phyloP scores from a whole-genome alignment of 2,797 vertebrate genomes.

The Tinamus major region DNA sequence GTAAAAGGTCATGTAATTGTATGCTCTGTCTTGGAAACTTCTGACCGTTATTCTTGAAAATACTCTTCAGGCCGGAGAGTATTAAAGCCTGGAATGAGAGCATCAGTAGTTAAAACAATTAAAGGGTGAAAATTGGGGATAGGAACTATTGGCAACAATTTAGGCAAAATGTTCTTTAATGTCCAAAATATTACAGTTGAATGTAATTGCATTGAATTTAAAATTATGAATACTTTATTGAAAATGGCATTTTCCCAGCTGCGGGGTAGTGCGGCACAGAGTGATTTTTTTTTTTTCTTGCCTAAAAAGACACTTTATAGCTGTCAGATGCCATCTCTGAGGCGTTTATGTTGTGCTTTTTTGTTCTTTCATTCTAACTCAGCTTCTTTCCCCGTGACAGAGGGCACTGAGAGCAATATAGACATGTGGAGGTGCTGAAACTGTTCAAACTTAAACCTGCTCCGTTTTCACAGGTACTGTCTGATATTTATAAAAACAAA shows the following conservation, averaged over 20 bases:
- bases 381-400: background rate
- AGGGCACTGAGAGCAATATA: background rate
- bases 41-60: background rate
- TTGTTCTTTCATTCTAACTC: background rate
- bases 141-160: conserved; percentile 17
- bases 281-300: background rate
- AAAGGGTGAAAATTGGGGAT: conserved; percentile 37
- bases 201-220: conserved; percentile 29
- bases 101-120: conserved; percentile 23
- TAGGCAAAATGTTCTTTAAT: background rate
- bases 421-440: background rate
- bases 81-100: background rate
- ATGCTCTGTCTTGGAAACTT: conserved; percentile 11
- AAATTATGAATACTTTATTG: background rate
- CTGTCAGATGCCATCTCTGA: background rate
- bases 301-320: background rate
- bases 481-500: background rate
- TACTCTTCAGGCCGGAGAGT: conserved; percentile 5
- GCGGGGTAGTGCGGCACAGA: conserved; percentile 10
- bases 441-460: background rate
- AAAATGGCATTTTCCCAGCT: conserved; percentile 5
- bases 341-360: background rate
- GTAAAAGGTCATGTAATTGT: background rate
- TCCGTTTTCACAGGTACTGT: background rate
- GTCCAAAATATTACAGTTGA: background rate